These are phyloP conservation scores for Mythimna vitellina DNA, from an alignment of 2,888 invertebrate genomes.

Conservation along the genomic window DNA sequence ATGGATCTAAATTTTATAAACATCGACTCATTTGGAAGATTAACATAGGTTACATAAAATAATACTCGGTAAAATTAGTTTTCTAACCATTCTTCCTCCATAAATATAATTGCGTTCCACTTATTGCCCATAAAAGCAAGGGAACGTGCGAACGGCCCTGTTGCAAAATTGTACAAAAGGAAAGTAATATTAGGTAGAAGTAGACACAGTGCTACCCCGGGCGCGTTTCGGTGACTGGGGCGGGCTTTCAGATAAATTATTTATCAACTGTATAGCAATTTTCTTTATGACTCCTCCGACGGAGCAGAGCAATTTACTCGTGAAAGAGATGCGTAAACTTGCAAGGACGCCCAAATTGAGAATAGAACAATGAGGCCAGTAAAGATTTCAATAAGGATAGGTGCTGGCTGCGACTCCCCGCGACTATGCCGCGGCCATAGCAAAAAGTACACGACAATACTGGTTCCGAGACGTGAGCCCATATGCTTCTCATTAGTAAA, in stretches of 20 bases:
- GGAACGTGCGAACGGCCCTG: slow-evolving; percentile 90
- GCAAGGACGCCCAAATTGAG: slow-evolving; percentile 88
- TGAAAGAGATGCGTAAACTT: slow-evolving; percentile 90
- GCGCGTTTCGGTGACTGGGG: slow-evolving; percentile 89
- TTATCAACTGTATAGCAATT: slow-evolving; percentile 91
- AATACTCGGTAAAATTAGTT: slow-evolving; percentile 88
- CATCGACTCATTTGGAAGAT: slow-evolving; percentile 51
- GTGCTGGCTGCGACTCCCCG: slow-evolving; percentile 59
- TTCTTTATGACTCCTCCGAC: slow-evolving; percentile 91
- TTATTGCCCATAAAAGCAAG: slow-evolving; percentile 90
- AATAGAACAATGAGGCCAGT: slow-evolving; percentile 84
- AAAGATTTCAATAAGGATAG: slow-evolving; percentile 85
- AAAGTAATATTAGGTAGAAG: slow-evolving; percentile 90
- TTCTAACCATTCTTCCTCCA: slow-evolving; percentile 87
- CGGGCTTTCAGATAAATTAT: slow-evolving; percentile 90
- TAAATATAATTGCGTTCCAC: slow-evolving; percentile 91
- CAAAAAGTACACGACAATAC: slow-evolving; percentile 64
- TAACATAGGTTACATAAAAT: slow-evolving; percentile 73
- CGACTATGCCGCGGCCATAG: slow-evolving; percentile 32
- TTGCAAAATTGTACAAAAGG: slow-evolving; percentile 91
- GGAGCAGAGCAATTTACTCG: slow-evolving; percentile 89
- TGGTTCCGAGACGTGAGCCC: slow-evolving; percentile 66
- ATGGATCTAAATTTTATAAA: slow-evolving; percentile 57
- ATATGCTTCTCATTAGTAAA: slow-evolving; percentile 81
- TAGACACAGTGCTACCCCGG: slow-evolving; percentile 83